phyloP scores from a whole-genome alignment of 1,140 invertebrate genomes.

The Drosophila bipectinata region DNA sequence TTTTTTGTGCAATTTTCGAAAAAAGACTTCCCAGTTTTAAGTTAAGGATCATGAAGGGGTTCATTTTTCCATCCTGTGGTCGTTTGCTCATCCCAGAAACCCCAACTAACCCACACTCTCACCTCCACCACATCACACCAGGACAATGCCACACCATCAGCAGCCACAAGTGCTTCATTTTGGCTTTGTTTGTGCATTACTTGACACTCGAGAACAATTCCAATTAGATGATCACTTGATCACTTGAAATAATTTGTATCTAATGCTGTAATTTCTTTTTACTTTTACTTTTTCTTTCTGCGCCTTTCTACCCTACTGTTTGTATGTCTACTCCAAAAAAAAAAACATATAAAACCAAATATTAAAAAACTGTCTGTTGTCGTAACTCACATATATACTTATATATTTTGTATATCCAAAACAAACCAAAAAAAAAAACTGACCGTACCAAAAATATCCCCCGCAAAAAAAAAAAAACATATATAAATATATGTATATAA shows the following conservation, averaged over 20 bases:
- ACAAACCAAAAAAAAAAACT: constrained; percentile 24
- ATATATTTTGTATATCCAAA: constrained; percentile 67
- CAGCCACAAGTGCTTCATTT: constrained; percentile 29
- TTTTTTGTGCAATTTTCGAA: constrained; percentile 14
- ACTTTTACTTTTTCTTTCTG: constrained; percentile 78
- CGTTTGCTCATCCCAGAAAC: constrained; percentile 20
- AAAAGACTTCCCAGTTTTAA: constrained; percentile 30
- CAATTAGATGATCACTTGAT: constrained; percentile 40
- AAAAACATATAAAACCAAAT: constrained; percentile 19
- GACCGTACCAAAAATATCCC: constrained; percentile 66
- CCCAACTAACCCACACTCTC: constrained; percentile 21
- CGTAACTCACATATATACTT: constrained; percentile 62
- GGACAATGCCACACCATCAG: constrained; percentile 13
- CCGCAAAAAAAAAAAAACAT: constrained; percentile 36
- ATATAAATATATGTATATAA: constrained; percentile 42
- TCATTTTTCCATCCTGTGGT: constrained; percentile 18
- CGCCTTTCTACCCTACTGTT: constrained; percentile 55
- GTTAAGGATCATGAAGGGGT: not conserved
- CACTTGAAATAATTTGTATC: constrained; percentile 72
- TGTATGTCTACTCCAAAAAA: constrained; percentile 70
- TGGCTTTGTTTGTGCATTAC: constrained; percentile 43
- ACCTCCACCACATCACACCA: constrained; percentile 12
- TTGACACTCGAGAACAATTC: constrained; percentile 24
- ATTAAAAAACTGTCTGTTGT: constrained; percentile 67
- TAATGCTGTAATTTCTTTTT: constrained; percentile 82